A percentile compares a stretch with the other conserved stretches of the same genome.
phyloP scores from a whole-genome alignment of 2,888 invertebrate species.

The Sinodicranocentrus sp. region DNA sequence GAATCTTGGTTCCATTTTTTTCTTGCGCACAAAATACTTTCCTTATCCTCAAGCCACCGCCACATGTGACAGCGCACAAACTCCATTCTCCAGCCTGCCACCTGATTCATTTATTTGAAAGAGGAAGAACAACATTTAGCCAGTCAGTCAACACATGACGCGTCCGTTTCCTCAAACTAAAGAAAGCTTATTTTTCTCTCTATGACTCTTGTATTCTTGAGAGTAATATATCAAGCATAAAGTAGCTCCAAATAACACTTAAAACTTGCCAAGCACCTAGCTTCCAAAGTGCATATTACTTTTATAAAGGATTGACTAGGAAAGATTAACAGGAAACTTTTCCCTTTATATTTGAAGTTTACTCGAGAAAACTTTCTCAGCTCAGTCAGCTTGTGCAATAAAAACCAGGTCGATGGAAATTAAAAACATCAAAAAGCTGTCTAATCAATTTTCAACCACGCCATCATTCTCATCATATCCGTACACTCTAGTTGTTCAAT shows the following conservation, averaged over 20 bases:
- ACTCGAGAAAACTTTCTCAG: neutral
- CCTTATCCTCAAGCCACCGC: slow-evolving; percentile 89
- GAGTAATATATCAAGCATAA: too few relatives aligned
- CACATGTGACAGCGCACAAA: slow-evolving; percentile 90
- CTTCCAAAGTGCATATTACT: neutral
- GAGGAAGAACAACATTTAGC: slow-evolving; percentile 14
- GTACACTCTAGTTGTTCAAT: too few relatives aligned
- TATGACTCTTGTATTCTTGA: too few relatives aligned
- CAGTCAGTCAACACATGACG: slow-evolving; percentile 28
- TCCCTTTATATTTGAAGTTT: slow-evolving; percentile 21
- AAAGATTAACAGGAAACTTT: slow-evolving; percentile 39
- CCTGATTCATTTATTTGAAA: slow-evolving; percentile 80
- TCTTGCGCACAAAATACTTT: slow-evolving; percentile 91
- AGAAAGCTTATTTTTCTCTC: too few relatives aligned
- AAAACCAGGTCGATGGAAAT: slow-evolving; percentile 57
- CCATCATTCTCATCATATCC: slow-evolving; percentile 17
- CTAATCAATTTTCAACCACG: slow-evolving; percentile 46
- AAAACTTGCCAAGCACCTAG: too few relatives aligned
- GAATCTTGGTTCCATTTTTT: slow-evolving; percentile 86
- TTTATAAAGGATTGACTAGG: neutral
- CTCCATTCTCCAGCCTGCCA: slow-evolving; percentile 96
- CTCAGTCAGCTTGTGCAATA: slow-evolving; percentile 40
- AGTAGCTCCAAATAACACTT: too few relatives aligned
- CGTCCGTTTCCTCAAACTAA: slow-evolving; percentile 32
- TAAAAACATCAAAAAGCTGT: slow-evolving; percentile 60